Evolutionary conservation across 2,888 invertebrate genomes (phyloP), one percentile per base, ranked within the genome.

Genomic region (Silvanus unidentatus): DNA sequence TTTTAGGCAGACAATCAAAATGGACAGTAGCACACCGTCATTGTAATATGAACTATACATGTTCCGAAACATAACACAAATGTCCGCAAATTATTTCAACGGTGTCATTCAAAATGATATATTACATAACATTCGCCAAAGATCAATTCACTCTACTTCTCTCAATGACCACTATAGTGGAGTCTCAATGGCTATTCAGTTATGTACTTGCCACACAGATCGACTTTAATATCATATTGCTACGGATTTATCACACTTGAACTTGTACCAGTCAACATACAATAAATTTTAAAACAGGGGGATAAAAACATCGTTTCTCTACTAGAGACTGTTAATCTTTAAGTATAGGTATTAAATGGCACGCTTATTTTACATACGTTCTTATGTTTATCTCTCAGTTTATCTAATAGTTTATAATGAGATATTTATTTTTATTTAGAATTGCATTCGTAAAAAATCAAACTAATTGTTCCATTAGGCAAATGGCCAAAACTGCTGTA

Each of bases 21-120:
- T 12, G 11, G 32, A 32, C 32, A 32, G n/a, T n/a, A n/a, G 32
- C 22, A 8, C n/a, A 4, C 5, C 3, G 13, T 32, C n/a, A 37
- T 37, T 15, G 37, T 37, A 37, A 13, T 37, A 16, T 37, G 37
- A 37, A 37, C 37, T 13, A 12, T 12, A 22, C 4, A 22, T 52
- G 39, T 52, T 50, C 44, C 45, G 44, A 49, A 49, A 45, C 48
- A 49, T 44, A 54, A 47, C 51, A 50, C 50, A 45, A 53, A 52
- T 45, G 56, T 47, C 52, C 56, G 52, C 54, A 50, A 56, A 54
- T 56, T 53, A 54, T 53, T 54, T 53, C 50, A 52, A 45, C 42
- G 50, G 44, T 40, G 52, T 54, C 56, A 53, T 49, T 53, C 53
- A 53, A 50, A 48, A 50, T 54, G 56, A 56, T 54, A 53, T 53